Evolutionary conservation across 2,888 invertebrate genomes (phyloP), one percentile per base, ranked within the genome.

Genomic region (Eudemis profundana): DNA sequence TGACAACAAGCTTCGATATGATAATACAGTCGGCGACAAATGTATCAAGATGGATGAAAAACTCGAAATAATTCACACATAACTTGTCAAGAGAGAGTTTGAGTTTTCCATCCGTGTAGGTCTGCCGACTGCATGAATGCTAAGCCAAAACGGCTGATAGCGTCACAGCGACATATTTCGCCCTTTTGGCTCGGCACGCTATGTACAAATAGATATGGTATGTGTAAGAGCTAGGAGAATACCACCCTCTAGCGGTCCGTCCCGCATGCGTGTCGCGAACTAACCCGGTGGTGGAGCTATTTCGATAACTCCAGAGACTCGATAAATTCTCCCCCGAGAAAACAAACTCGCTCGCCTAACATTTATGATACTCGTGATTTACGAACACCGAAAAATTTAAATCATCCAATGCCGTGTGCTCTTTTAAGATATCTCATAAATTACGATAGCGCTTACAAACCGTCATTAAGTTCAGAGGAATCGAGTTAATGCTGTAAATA

Each of bases 331-430:
- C 51, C 57, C 47, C 61, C 60, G 49, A 64, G 62, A 56, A 68
- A 64, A 44, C 33, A 47, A 49, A 67, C 61, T 67, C 66, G 64
- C 66, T 61, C 51, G 44, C 67, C 54, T 47, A 67, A 67, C 69
- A 72, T 73, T 72, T 73, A 72, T 70, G 68, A 69, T 67, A 70
- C 68, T 69, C 62, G 71, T 78, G 74, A 79, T 81, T 80, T 80
- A 82, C 72, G 75, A 74, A 72, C 73, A 75, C 68, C 68, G 64
- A 68, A 66, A 68, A 71, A 74, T 74, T 64, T 59, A 64, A 44
- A 65, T 60, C 60, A 65, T 65, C 64, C 46, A 38, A 59, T 60
- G 53, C 12, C 33, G 59, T 47, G 33, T 38, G 61, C 36, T 61
- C 61, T 29, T 51, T 44, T 38, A 27, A 56, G 65, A 65, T 46